phyloP scores from a whole-genome alignment of 2,113 vertebrate species.

The Empidonax alnorum region DNA sequence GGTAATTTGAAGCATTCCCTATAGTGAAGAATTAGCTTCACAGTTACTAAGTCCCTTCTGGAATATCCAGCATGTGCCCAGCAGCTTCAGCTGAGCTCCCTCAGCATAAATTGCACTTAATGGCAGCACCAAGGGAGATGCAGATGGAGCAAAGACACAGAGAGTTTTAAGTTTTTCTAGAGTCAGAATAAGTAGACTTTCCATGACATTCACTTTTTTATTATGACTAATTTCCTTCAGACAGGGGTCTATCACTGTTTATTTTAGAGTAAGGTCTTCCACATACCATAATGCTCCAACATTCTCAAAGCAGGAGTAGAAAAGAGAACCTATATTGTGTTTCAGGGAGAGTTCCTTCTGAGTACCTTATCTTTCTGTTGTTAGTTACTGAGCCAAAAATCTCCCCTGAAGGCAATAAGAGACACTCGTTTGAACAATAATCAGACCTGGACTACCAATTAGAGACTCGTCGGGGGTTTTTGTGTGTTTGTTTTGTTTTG shows the following conservation, averaged over 20 bases:
- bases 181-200: background rate
- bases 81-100: background rate
- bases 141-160: background rate
- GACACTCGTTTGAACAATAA: background rate
- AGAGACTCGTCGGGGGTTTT: background rate
- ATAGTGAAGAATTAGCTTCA: background rate
- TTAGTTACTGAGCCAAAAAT: background rate
- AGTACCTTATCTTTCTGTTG: background rate
- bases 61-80: background rate
- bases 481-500: too few relatives aligned
- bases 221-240: background rate
- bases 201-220: background rate
- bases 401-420: background rate
- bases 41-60: background rate
- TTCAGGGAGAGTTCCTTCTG: background rate
- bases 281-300: background rate
- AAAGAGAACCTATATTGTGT: background rate
- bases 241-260: background rate
- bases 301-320: background rate
- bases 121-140: background rate
- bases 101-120: rapidly evolving
- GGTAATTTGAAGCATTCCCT: background rate
- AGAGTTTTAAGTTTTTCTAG: background rate
- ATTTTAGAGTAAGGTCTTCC: background rate
- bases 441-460: background rate